These are phyloP conservation scores for Apostichopus californicus DNA, from an alignment of 35 echinoderm and acorn worm species.

Conservation along the genomic window DNA sequence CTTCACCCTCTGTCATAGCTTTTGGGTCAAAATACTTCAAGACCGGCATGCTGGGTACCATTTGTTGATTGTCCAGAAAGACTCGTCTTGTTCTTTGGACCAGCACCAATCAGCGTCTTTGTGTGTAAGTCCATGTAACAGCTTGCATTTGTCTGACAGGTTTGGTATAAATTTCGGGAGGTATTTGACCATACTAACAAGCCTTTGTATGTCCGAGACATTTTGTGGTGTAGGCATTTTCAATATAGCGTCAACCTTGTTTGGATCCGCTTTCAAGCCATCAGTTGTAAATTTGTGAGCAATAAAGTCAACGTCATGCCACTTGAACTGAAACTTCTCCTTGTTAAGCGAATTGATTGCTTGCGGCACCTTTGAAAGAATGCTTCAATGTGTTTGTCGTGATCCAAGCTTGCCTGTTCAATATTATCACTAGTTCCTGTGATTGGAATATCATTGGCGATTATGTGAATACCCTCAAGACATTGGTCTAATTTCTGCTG, in stretches of 20 bases:
- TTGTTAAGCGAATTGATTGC: slow-evolving; percentile 32
- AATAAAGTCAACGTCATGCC: neutral
- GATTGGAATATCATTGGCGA: slow-evolving; percentile 33
- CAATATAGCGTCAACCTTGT: slow-evolving; percentile 55
- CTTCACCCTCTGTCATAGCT: slow-evolving; percentile 50
- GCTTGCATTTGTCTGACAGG: neutral
- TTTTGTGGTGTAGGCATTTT: slow-evolving; percentile 39
- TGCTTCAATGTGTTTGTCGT: neutral
- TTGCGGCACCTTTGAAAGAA: neutral
- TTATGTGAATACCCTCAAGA: neutral
- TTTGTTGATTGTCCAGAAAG: slow-evolving; percentile 11
- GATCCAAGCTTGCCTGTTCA: slow-evolving; percentile 8
- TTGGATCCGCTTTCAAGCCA: slow-evolving; percentile 22
- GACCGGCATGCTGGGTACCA: slow-evolving; percentile 35
- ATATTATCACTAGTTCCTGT: neutral
- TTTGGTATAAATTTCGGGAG: neutral
- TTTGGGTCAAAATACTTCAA: slow-evolving; percentile 63
- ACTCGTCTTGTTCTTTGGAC: slow-evolving; percentile 20
- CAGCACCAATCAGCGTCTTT: neutral
- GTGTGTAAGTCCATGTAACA: neutral
- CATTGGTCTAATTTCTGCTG: neutral
- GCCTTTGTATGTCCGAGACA: neutral
- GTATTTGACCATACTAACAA: neutral
- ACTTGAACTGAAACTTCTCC: neutral
- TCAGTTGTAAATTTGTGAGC: neutral